Conservation (phyloP, 2,113 vertebrate species). For the Pungitius pungitius region DNA sequence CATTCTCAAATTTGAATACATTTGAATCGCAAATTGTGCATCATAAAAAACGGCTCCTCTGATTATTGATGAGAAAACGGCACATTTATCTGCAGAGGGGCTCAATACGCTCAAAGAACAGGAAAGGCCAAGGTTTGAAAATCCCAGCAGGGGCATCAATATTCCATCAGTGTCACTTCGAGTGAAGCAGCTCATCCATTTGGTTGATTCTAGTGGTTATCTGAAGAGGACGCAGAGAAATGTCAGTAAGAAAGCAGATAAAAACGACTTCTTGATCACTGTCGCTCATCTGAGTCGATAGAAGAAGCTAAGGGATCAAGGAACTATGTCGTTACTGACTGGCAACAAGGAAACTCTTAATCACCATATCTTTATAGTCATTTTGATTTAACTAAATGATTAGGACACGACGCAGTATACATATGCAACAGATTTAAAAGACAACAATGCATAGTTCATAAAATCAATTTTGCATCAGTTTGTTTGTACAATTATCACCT, state of each 20-base stretch:
- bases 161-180: conserved; percentile 45
- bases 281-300: background rate
- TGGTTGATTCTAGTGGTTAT: conserved; percentile 57
- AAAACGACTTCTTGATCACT: conserved; percentile 24
- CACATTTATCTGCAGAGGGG: background rate
- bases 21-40: conserved; percentile 37
- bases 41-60: conserved; percentile 5
- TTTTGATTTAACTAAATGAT: conserved; percentile 14
- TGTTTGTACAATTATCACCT: background rate
- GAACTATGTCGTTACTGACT: conserved; percentile 3
- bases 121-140: conserved; percentile 31
- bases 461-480: background rate
- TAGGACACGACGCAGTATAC: background rate
- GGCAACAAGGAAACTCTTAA: background rate
- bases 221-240: conserved; percentile 28
- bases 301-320: background rate
- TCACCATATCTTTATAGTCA: conserved; percentile 7
- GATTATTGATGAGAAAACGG: background rate
- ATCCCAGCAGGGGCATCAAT: conserved; percentile 39
- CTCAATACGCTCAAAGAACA: conserved; percentile 3
- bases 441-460: background rate
- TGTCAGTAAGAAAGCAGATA: conserved; percentile 31
- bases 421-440: background rate
- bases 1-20: conserved; percentile 33
- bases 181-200: conserved; percentile 53